Conservation (phyloP, 2,888 invertebrate species). For the Ecdyonurus torrentis region DNA sequence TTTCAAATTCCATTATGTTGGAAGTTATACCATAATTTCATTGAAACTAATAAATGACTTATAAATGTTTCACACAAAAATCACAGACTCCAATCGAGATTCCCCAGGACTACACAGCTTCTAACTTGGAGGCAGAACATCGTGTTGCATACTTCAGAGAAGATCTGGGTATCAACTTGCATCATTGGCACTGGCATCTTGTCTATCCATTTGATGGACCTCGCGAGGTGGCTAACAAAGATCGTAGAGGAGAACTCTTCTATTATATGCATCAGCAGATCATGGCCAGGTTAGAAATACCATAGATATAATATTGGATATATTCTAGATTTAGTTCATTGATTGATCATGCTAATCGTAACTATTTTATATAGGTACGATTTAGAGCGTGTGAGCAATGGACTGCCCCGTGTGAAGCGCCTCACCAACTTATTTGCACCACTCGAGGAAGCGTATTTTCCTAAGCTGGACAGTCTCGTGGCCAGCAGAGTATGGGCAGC, state of each 20-base stretch:
- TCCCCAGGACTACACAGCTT: slow-evolving; percentile 57
- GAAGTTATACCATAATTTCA: background rate
- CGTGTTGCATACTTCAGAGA: slow-evolving; percentile 70
- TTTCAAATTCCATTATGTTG: too few species aligned
- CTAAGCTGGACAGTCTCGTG: slow-evolving; percentile 15
- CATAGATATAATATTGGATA: too few species aligned
- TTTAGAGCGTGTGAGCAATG: slow-evolving; percentile 15
- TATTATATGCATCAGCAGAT: slow-evolving; percentile 28
- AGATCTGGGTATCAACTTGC: slow-evolving; percentile 69
- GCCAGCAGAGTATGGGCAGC: slow-evolving; percentile 14
- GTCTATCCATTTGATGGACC: slow-evolving; percentile 35
- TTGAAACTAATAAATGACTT: background rate
- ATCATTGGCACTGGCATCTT: slow-evolving; percentile 87
- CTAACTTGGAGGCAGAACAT: slow-evolving; percentile 57
- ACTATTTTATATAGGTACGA: slow-evolving; percentile 14
- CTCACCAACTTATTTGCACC: slow-evolving; percentile 11
- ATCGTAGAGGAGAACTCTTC: slow-evolving; percentile 26
- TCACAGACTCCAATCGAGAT: slow-evolving; percentile 46
- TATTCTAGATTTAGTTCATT: too few species aligned
- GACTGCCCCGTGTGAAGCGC: slow-evolving; percentile 9
- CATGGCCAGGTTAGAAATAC: too few species aligned
- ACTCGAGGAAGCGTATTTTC: slow-evolving; percentile 17
- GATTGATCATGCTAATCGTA: too few species aligned
- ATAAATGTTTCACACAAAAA: background rate
- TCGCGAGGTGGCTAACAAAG: slow-evolving; percentile 28